phyloP scores from a whole-genome alignment of 2,113 vertebrate genomes.

The Calyptomena viridis region DNA sequence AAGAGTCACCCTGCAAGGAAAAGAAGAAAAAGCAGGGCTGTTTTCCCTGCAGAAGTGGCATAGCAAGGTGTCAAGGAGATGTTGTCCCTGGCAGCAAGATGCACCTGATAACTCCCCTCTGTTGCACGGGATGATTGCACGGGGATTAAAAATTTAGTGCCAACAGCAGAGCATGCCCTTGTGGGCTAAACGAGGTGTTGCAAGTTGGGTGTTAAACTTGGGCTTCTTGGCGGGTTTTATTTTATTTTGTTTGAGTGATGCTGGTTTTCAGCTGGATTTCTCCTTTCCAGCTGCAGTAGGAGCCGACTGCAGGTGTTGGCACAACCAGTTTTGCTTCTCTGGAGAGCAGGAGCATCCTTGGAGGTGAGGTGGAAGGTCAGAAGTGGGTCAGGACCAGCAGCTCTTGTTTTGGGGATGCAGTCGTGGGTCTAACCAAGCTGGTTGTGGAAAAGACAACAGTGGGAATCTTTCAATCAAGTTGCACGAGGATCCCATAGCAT shows the following conservation, averaged over 20 bases:
- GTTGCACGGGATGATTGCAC: rapidly evolving
- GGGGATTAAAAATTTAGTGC: background rate
- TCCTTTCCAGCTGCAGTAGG: background rate
- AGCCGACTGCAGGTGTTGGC: background rate
- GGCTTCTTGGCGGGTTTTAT: background rate
- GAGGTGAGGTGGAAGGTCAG: background rate
- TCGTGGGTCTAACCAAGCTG: background rate
- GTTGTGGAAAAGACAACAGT: background rate
- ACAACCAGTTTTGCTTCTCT: background rate
- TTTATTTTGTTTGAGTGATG: background rate
- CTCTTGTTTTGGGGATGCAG: background rate
- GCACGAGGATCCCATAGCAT: background rate
- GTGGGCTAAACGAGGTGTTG: background rate
- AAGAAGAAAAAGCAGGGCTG: background rate
- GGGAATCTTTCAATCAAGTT: background rate
- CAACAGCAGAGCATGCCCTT: background rate
- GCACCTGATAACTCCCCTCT: background rate
- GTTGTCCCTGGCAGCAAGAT: background rate
- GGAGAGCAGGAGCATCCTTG: background rate
- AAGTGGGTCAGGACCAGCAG: background rate
- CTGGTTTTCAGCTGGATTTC: background rate
- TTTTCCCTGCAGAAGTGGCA: background rate
- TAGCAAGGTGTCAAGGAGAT: background rate
- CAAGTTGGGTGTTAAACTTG: background rate
- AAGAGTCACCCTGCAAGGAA: background rate